phyloP scores from a whole-genome alignment of 2,113 vertebrate genomes.

The Motacilla alba region DNA sequence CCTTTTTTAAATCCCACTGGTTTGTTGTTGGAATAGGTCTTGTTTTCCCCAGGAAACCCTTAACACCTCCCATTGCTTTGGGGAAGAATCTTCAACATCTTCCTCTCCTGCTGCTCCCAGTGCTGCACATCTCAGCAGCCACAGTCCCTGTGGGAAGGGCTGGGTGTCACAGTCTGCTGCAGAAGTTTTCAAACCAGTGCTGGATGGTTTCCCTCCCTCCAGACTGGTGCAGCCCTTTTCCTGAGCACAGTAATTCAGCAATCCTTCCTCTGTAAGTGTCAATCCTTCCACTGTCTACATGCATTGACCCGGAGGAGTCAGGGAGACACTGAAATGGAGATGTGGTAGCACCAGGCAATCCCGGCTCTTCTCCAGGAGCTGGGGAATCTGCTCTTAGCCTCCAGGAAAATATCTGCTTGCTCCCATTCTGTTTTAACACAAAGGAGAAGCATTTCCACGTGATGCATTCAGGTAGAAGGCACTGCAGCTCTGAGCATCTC shows the following conservation, averaged over 20 bases:
- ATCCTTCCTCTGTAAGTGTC: not conserved
- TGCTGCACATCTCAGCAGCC: not conserved
- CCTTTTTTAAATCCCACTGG: not conserved
- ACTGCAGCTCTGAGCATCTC: not conserved
- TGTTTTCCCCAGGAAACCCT: not conserved
- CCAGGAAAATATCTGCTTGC: not conserved
- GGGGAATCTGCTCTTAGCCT: not conserved
- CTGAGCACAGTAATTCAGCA: not conserved
- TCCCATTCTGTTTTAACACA: not conserved
- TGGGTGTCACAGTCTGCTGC: not conserved
- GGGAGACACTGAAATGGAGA: not conserved
- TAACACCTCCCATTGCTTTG: not conserved
- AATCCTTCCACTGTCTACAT: not conserved
- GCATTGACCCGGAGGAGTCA: not conserved
- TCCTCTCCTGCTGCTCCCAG: not conserved
- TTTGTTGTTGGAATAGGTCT: not conserved
- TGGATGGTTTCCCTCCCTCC: not conserved
- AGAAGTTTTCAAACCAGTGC: not conserved
- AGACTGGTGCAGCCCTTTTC: not conserved
- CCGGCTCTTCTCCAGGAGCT: not conserved
- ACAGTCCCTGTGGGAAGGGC: not conserved
- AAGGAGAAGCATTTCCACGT: accelerated
- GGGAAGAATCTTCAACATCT: not conserved
- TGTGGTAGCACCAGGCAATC: not conserved
- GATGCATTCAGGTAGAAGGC: not conserved